Evolutionary conservation across 2,113 vertebrate species (phyloP).

Genomic region (Phasianus colchicus): DNA sequence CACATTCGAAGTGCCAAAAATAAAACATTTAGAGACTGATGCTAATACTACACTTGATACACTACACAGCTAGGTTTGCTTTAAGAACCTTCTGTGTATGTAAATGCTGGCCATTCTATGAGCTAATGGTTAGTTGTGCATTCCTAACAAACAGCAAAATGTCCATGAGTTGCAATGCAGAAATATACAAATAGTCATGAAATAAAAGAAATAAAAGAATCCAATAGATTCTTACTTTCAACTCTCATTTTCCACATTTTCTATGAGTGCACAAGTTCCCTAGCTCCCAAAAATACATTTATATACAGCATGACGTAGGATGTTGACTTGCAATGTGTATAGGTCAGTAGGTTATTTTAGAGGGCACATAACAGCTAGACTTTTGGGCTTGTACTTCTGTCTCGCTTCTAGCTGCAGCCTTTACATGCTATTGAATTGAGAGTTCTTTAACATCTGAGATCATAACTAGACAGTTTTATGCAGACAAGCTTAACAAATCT

Average conservation of each 20-base stretch:
- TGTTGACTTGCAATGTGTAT: neutral
- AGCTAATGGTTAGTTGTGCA: neutral
- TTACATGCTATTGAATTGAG: neutral
- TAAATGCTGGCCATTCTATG: neutral
- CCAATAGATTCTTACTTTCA: neutral
- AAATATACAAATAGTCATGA: neutral
- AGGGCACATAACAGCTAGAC: neutral
- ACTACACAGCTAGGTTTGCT: neutral
- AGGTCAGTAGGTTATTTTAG: slow-evolving; percentile 6
- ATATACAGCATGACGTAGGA: neutral
- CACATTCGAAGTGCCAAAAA: neutral
- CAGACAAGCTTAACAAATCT: neutral
- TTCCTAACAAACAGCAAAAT: neutral
- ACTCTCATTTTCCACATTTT: neutral
- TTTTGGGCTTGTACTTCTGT: neutral
- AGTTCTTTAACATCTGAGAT: neutral
- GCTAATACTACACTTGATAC: neutral
- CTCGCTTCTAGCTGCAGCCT: neutral
- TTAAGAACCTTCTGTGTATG: slow-evolving; percentile 13
- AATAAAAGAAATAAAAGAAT: neutral
- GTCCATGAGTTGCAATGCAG: neutral
- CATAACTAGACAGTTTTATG: neutral
- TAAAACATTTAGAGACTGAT: neutral
- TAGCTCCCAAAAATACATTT: neutral
- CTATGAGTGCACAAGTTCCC: neutral